phyloP scores from a whole-genome alignment of 2,888 invertebrate genomes.

The Lampropteryx suffumata region DNA sequence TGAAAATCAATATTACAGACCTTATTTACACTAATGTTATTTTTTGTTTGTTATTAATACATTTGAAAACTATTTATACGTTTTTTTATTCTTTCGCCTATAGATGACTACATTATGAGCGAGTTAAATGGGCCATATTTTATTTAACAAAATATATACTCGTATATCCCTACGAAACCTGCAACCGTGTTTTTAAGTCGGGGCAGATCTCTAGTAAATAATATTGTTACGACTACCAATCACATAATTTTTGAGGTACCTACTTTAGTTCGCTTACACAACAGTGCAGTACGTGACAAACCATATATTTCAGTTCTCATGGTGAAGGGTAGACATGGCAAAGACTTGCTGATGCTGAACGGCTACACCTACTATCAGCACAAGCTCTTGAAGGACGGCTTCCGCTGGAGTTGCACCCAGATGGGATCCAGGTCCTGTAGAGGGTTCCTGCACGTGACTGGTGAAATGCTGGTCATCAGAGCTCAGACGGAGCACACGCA shows the following conservation, averaged over 20 bases:
- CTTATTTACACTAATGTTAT: no score
- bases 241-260: background rate
- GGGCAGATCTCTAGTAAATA: no score
- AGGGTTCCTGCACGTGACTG: constrained; percentile 71
- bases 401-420: constrained; percentile 77
- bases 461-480: constrained; percentile 66
- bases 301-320: constrained; percentile 52
- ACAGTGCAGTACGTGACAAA: constrained; percentile 22
- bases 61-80: no score
- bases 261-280: background rate
- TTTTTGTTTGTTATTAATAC: no score
- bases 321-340: constrained; percentile 72
- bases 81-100: no score
- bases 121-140: no score
- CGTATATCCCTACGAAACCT: no score
- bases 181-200: no score
- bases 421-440: constrained; percentile 77
- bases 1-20: no score
- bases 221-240: no score
- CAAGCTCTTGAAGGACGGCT: constrained; percentile 68
- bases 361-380: constrained; percentile 77
- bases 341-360: constrained; percentile 68
- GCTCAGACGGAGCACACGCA: constrained; percentile 72
- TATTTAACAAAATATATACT: no score
- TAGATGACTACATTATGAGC: no score